A percentile compares a stretch with the other conserved stretches of the same genome.
These are phyloP conservation scores for Agelastica alni DNA, from an alignment of 2,888 invertebrate genomes.

Conservation along the genomic window DNA sequence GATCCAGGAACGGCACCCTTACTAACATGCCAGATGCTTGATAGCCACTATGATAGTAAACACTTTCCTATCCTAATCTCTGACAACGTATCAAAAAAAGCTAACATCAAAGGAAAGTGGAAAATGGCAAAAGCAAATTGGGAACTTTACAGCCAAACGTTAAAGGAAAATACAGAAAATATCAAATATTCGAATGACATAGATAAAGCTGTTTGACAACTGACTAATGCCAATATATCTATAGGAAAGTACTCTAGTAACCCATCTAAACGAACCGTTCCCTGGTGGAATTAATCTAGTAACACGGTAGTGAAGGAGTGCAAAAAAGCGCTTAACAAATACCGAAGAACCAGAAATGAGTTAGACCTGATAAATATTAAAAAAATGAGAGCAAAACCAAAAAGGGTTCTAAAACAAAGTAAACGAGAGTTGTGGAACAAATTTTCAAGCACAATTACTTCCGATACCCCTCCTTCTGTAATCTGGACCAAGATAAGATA, in stretches of 20 bases:
- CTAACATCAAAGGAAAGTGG: slow-evolving; percentile 1
- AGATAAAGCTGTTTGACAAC: background rate
- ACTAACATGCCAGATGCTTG: slow-evolving; percentile 4
- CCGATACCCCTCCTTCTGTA: no score
- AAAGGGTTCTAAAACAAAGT: no score
- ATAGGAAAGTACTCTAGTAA: background rate
- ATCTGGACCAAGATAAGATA: no score
- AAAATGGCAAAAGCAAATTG: slow-evolving; percentile 6
- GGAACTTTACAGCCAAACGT: background rate
- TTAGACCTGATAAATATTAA: background rate
- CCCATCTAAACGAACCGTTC: background rate
- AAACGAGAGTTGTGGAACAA: no score
- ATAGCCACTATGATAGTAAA: slow-evolving; percentile 9
- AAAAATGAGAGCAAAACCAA: background rate
- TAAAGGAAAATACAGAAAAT: background rate
- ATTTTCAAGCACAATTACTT: no score
- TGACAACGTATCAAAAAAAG: slow-evolving; percentile 4
- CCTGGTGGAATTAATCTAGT: slow-evolving; percentile 1
- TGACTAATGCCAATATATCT: background rate
- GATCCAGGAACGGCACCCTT: slow-evolving; percentile 4
- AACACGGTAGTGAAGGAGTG: background rate
- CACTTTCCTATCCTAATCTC: slow-evolving; percentile 11
- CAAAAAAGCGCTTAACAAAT: slow-evolving; percentile 7
- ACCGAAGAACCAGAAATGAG: background rate
- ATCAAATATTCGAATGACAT: background rate